Conservation (phyloP, 2,797 vertebrate species). For the Pagetopsis macropterus region DNA sequence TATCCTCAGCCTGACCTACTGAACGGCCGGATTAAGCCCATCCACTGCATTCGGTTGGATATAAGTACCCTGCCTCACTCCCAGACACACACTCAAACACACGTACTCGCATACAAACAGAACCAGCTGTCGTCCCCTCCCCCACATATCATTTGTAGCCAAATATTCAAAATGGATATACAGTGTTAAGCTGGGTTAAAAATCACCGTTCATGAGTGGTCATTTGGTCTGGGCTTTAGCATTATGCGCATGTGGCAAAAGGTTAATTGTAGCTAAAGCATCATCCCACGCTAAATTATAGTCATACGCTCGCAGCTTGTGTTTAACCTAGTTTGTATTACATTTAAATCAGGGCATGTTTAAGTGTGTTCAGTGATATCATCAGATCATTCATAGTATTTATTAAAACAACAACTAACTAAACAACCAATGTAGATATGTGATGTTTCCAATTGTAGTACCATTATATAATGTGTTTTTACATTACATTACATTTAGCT, state of each 20-base stretch:
- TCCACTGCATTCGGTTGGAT: constrained; percentile 70
- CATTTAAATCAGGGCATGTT: neutral
- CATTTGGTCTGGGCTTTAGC: constrained; percentile 37
- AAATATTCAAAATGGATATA: constrained; percentile 49
- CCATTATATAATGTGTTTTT: no score
- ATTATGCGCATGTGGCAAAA: constrained; percentile 16
- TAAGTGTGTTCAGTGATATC: neutral
- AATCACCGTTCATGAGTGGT: constrained; percentile 32
- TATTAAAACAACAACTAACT: neutral
- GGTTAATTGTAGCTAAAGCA: neutral
- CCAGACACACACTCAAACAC: constrained; percentile 24
- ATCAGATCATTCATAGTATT: neutral
- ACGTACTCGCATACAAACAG: constrained; percentile 18
- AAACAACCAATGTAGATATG: neutral
- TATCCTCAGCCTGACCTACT: constrained; percentile 73
- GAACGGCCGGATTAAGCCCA: constrained; percentile 77
- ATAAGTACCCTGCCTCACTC: constrained; percentile 48
- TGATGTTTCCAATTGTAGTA: no score
- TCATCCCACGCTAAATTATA: neutral
- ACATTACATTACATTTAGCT: no score
- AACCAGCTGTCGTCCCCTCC: constrained; percentile 72
- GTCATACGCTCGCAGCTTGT: neutral
- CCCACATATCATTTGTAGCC: constrained; percentile 45
- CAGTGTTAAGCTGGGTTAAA: constrained; percentile 40
- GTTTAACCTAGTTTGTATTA: neutral